Percentiles rank a stretch among this genome's conserved stretches.
These are phyloP conservation scores for Megalopta genalis DNA, from an alignment of 1,140 invertebrate species.

Conservation along the genomic window DNA sequence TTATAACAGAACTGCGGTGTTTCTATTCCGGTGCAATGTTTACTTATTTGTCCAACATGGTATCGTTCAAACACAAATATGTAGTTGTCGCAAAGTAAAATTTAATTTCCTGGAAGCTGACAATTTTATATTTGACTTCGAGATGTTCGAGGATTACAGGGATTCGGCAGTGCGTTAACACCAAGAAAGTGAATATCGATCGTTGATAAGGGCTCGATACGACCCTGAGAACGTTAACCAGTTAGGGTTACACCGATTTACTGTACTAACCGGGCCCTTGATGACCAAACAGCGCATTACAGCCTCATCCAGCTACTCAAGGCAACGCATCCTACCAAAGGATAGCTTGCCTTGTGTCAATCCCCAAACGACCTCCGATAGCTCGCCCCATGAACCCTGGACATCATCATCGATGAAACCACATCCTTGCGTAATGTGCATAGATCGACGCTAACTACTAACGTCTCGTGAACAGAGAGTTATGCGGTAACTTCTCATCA, in stretches of 20 bases:
- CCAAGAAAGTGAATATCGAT: not conserved
- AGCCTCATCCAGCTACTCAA: constrained; percentile 3
- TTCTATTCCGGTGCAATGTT: too few species aligned
- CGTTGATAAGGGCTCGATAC: not conserved
- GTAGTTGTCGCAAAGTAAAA: too few species aligned
- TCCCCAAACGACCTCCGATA: constrained; percentile 27
- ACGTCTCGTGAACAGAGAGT: constrained; percentile 39
- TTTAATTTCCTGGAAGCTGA: too few species aligned
- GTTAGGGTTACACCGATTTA: constrained; percentile 3
- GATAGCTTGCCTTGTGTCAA: constrained; percentile 13
- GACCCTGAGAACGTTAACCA: not conserved
- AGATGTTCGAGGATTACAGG: too few species aligned
- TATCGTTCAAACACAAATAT: too few species aligned
- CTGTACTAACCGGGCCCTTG: not conserved
- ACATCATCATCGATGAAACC: constrained; percentile 42
- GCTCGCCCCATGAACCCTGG: constrained; percentile 27
- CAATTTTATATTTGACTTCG: too few species aligned
- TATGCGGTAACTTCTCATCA: constrained; percentile 30
- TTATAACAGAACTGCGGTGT: too few species aligned
- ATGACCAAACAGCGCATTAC: not conserved
- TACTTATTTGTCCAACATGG: too few species aligned
- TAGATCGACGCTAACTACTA: constrained; percentile 47
- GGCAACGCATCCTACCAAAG: not conserved
- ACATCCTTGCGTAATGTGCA: constrained; percentile 28
- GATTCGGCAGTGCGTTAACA: not conserved